A percentile compares a stretch with the other conserved stretches of the same genome.
Evolutionary conservation across 2,113 vertebrate genomes (phyloP).

Genomic region (Pelecanus crispus): DNA sequence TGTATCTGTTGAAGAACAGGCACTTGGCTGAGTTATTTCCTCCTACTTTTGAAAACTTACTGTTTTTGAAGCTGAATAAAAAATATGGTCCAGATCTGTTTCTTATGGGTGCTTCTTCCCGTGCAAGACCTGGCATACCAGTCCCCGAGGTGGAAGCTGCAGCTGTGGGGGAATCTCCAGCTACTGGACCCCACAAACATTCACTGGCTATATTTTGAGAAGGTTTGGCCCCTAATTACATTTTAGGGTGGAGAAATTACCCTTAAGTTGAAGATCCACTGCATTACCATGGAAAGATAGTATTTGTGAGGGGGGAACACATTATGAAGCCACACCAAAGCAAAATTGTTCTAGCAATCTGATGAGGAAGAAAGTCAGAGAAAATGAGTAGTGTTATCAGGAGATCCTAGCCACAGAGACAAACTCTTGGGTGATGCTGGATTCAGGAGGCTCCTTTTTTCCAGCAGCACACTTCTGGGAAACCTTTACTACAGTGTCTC

Average conservation of each 20-base stretch:
- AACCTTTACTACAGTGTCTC: background rate
- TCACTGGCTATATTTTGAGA: background rate
- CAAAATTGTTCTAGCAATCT: background rate
- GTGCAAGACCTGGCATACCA: rapidly evolving
- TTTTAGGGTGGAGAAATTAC: background rate
- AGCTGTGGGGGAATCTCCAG: background rate
- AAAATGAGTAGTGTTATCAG: background rate
- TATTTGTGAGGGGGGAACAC: background rate
- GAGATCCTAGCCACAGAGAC: background rate
- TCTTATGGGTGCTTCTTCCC: background rate
- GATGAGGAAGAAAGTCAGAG: background rate
- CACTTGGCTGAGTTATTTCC: background rate
- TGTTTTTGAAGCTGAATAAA: background rate
- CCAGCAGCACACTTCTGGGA: background rate
- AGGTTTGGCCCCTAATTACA: background rate
- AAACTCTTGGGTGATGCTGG: background rate
- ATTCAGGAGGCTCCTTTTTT: background rate
- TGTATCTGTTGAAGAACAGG: background rate
- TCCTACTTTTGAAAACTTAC: background rate
- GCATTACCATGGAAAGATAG: background rate
- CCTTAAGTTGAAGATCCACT: background rate
- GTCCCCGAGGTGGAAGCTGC: background rate
- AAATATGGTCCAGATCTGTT: background rate
- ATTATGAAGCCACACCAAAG: background rate
- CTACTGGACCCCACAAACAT: background rate